These are phyloP conservation scores for Gorsachius magnificus DNA, from an alignment of 2,797 vertebrate species.

Conservation along the genomic window DNA sequence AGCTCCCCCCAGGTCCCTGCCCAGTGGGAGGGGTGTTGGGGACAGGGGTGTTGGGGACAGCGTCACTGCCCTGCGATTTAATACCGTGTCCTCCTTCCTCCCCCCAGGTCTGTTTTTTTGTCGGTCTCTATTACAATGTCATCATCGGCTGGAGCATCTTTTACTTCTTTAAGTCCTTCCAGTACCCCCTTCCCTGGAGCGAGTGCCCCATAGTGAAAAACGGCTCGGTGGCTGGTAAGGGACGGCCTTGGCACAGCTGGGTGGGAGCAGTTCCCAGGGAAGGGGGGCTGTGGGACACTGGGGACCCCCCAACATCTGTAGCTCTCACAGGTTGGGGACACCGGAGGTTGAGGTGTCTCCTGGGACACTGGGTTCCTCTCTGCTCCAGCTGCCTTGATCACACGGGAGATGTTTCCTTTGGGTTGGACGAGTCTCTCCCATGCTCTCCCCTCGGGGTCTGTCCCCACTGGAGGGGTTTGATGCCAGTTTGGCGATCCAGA, in stretches of 20 bases:
- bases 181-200: slow-evolving; percentile 93
- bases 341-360: background rate
- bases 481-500: background rate
- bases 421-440: fast-evolving
- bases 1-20: fast-evolving
- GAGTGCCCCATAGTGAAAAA: slow-evolving; percentile 89
- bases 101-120: slow-evolving; percentile 89
- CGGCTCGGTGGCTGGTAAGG: slow-evolving; percentile 86
- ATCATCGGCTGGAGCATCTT: slow-evolving; percentile 98
- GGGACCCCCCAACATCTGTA: background rate
- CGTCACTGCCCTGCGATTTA: background rate
- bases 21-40: fast-evolving
- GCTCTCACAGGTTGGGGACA: background rate
- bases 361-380: background rate
- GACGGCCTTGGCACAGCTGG: fast-evolving
- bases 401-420: background rate
- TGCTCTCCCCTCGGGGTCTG: background rate
- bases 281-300: background rate
- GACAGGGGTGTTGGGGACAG: background rate
- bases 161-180: slow-evolving; percentile 96
- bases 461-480: background rate
- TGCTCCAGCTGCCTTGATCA: fast-evolving
- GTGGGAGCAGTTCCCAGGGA: background rate
- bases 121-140: slow-evolving; percentile 94
- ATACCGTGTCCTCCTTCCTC: background rate